phyloP scores from a whole-genome alignment of 2,888 invertebrate species.

The Deladenus siricidicola region DNA sequence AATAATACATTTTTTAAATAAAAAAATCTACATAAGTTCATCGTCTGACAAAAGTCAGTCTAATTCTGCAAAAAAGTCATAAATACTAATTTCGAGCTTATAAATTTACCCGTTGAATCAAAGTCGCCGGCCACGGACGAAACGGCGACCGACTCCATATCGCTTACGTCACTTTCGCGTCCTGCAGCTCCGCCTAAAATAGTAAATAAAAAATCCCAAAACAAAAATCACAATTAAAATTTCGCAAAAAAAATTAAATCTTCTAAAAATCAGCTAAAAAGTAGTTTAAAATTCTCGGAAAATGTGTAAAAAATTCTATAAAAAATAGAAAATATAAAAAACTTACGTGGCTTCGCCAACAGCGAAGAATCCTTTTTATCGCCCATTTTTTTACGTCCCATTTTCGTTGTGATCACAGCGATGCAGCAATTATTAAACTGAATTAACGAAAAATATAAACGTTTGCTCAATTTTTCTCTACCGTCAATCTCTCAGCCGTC shows the following conservation, averaged over 20 bases:
- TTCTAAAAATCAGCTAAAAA: neutral
- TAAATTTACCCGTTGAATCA: neutral
- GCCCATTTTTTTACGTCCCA: conserved; percentile 1
- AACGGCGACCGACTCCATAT: conserved; percentile 27
- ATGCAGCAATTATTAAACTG: too few species aligned
- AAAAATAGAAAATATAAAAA: neutral
- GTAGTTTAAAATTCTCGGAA: neutral
- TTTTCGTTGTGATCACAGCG: too few species aligned
- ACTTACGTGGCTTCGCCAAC: neutral
- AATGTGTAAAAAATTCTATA: neutral
- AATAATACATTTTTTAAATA: too few species aligned
- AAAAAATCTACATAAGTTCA: too few species aligned
- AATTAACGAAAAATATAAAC: too few species aligned
- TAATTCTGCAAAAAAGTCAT: too few species aligned
- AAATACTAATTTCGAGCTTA: too few species aligned
- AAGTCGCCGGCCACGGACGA: conserved; percentile 28
- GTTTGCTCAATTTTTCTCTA: too few species aligned
- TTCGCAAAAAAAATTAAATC: neutral
- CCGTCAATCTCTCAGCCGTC: too few species aligned
- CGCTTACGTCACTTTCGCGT: conserved; percentile 22
- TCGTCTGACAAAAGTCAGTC: too few species aligned
- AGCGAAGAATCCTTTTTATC: neutral
- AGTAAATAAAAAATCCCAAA: neutral
- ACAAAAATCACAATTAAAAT: neutral
- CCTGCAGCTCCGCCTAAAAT: conserved; percentile 1